These are phyloP conservation scores for Phragmatobia fuliginosa DNA, from an alignment of 2,888 invertebrate genomes.

Conservation along the genomic window DNA sequence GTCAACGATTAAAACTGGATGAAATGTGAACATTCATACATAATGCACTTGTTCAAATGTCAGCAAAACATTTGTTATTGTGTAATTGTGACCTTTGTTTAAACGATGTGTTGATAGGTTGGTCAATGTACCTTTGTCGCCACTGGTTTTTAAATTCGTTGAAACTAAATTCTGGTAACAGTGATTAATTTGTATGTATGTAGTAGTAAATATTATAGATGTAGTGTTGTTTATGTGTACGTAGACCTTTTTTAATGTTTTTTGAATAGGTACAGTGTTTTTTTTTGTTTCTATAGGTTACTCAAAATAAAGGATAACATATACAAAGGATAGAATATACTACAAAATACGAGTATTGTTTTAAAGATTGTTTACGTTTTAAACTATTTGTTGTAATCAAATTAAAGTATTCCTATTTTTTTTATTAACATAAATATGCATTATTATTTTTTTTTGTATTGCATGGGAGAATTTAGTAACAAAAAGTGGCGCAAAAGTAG, in stretches of 20 bases:
- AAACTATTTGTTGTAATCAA: too few species aligned
- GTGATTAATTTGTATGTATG: neutral
- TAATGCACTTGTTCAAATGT: conserved; percentile 37
- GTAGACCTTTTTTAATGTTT: neutral
- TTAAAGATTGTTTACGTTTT: too few species aligned
- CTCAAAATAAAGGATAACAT: too few species aligned
- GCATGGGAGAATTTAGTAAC: conserved; percentile 2
- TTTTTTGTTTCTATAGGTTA: too few species aligned
- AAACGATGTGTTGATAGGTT: conserved; percentile 16
- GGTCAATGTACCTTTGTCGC: conserved; percentile 2
- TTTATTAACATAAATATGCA: neutral
- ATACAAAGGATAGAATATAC: too few species aligned
- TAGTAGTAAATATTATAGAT: neutral
- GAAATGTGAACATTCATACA: conserved; percentile 25
- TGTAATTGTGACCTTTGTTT: conserved; percentile 44
- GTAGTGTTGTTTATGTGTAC: neutral
- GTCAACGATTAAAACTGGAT: conserved; percentile 19
- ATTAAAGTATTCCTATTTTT: too few species aligned
- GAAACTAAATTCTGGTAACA: neutral
- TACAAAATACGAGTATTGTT: too few species aligned
- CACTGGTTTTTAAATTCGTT: conserved; percentile 1
- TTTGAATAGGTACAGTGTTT: too few species aligned
- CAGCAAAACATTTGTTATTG: conserved; percentile 35
- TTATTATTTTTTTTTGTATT: neutral
- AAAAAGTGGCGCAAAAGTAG: conserved; percentile 3